Evolutionary conservation across 2,888 invertebrate species (phyloP).

Genomic region (Cataglyphis livida): DNA sequence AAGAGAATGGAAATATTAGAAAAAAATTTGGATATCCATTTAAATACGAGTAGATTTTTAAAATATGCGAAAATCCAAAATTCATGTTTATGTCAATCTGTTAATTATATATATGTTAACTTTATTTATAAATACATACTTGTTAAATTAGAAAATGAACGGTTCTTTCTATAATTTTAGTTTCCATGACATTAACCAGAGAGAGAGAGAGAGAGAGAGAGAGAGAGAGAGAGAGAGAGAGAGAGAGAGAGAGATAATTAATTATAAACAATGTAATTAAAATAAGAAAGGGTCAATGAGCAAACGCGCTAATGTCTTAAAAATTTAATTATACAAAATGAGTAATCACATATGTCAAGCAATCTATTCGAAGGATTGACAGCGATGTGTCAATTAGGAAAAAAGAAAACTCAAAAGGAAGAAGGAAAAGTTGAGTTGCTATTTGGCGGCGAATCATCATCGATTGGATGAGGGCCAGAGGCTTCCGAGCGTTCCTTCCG

Average conservation of each 20-base stretch:
- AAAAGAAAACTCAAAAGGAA: conserved; percentile 50
- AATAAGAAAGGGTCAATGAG: conserved; percentile 9
- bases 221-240: too few relatives aligned
- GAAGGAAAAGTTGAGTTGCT: conserved; percentile 39
- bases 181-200: neutral
- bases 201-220: neutral
- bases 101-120: neutral
- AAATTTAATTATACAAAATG: conserved; percentile 71
- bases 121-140: neutral
- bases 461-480: conserved; percentile 72
- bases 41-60: neutral
- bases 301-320: conserved; percentile 41
- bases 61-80: neutral
- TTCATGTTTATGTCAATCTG: neutral
- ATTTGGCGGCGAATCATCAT: conserved; percentile 66
- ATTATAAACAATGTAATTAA: conserved; percentile 14
- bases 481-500: conserved; percentile 63
- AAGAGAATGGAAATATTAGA: neutral
- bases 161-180: neutral
- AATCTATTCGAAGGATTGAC: conserved; percentile 33
- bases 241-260: neutral
- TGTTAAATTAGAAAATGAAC: neutral
- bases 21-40: neutral
- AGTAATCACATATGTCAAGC: conserved; percentile 28
- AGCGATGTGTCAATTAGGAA: neutral